A percentile compares a stretch with the other conserved stretches of the same genome.
Evolutionary conservation across 2,888 invertebrate species (phyloP).

Genomic region (Eupithecia pulchellata): DNA sequence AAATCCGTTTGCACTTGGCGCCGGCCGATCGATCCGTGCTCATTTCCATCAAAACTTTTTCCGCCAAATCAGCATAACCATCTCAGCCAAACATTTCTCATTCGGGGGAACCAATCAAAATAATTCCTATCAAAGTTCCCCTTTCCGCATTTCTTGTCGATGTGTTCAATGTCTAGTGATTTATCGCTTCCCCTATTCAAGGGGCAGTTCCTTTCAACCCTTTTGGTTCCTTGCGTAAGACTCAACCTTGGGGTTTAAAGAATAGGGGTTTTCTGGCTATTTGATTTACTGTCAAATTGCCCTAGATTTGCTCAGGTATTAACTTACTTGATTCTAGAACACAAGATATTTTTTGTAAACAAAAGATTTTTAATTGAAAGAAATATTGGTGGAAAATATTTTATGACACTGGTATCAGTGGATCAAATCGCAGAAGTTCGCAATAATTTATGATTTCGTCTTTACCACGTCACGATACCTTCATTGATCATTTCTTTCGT

Average conservation of each 20-base stretch:
- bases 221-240: slow-evolving; percentile 48
- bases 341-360: too few species aligned
- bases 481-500: too few species aligned
- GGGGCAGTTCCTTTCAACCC: slow-evolving; percentile 52
- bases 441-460: too few species aligned
- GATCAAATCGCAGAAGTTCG: too few species aligned
- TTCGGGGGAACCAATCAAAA: slow-evolving; percentile 18
- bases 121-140: slow-evolving; percentile 19
- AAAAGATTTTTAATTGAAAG: too few species aligned
- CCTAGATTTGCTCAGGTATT: neutral
- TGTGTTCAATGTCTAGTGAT: slow-evolving; percentile 65
- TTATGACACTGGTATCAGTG: too few species aligned
- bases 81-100: slow-evolving; percentile 18
- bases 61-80: slow-evolving; percentile 17
- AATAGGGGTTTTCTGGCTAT: slow-evolving; percentile 11
- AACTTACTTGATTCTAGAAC: too few species aligned
- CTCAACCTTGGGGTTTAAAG: slow-evolving; percentile 17
- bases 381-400: too few species aligned
- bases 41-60: slow-evolving; percentile 22
- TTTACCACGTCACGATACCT: too few species aligned
- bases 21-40: slow-evolving; percentile 10
- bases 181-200: slow-evolving; percentile 63
- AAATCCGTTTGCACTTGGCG: slow-evolving; percentile 9
- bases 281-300: slow-evolving; percentile 10
- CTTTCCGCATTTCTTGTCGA: slow-evolving; percentile 42